These are phyloP conservation scores for Caenorhabditis latens DNA, from an alignment of 1,140 invertebrate species.

Conservation along the genomic window DNA sequence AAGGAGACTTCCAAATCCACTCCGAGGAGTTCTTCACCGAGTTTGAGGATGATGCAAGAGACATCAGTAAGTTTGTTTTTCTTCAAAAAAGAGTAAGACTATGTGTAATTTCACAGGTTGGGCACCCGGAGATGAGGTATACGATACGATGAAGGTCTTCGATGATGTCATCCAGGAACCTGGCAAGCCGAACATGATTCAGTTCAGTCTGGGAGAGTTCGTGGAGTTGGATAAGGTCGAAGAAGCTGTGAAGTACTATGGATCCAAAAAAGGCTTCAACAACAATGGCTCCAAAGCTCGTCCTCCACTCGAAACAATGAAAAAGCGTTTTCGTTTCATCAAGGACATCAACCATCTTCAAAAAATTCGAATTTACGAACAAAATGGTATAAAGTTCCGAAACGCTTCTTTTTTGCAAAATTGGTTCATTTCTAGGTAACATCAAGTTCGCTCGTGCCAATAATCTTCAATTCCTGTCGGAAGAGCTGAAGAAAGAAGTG, in stretches of 20 bases:
- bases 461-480: background rate
- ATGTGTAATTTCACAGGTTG: background rate
- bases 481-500: background rate
- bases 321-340: background rate
- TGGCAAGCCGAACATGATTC: background rate
- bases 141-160: background rate
- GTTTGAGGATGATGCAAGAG: background rate
- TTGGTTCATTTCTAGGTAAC: background rate
- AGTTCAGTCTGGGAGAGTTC: background rate
- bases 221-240: background rate
- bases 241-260: background rate
- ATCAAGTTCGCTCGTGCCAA: background rate
- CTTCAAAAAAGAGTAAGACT: background rate
- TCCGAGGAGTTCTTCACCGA: background rate
- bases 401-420: background rate
- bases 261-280: background rate
- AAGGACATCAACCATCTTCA: background rate
- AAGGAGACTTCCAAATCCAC: background rate
- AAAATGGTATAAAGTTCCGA: background rate
- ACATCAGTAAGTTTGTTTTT: background rate
- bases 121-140: background rate
- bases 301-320: background rate
- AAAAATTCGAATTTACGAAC: background rate
- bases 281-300: background rate
- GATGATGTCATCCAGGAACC: background rate